Conservation (phyloP, 2,888 invertebrate genomes). For the Cetonia aurata region DNA sequence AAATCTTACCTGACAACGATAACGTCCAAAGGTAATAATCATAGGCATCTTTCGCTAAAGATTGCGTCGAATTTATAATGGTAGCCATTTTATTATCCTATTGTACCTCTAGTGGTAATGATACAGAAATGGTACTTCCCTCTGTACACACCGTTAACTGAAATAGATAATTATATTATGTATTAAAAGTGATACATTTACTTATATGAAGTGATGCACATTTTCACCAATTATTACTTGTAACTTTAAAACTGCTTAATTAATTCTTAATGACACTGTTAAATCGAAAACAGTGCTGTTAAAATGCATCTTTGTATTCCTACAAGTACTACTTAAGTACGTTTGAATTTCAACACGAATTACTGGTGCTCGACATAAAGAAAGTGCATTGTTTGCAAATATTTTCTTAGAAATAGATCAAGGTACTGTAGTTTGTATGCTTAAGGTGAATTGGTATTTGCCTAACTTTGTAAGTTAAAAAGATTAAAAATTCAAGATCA, state of each 20-base stretch:
- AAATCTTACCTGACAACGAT: conserved; percentile 76
- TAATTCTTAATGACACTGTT: conserved; percentile 2
- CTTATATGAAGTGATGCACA: too few species aligned
- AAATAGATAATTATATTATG: conserved; percentile 17
- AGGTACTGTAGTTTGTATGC: not conserved
- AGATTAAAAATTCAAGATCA: too few species aligned
- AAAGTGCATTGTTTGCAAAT: conserved; percentile 9
- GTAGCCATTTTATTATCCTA: conserved; percentile 48
- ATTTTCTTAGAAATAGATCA: conserved; percentile 8
- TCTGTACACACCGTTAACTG: not conserved
- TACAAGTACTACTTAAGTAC: not conserved
- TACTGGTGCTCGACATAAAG: conserved; percentile 1
- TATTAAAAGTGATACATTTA: not conserved
- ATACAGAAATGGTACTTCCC: not conserved
- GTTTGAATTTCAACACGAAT: not conserved
- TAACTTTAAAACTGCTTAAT: not conserved
- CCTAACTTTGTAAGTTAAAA: too few species aligned
- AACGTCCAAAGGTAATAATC: conserved; percentile 83
- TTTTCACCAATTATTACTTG: too few species aligned
- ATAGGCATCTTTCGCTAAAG: conserved; percentile 71
- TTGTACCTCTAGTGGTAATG: too few species aligned
- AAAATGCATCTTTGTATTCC: too few species aligned
- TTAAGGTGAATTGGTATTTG: too few species aligned
- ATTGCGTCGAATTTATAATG: conserved; percentile 69
- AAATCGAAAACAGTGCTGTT: not conserved